These are phyloP conservation scores for Gastrophysa polygoni DNA, from an alignment of 2,888 invertebrate genomes.

Conservation along the genomic window DNA sequence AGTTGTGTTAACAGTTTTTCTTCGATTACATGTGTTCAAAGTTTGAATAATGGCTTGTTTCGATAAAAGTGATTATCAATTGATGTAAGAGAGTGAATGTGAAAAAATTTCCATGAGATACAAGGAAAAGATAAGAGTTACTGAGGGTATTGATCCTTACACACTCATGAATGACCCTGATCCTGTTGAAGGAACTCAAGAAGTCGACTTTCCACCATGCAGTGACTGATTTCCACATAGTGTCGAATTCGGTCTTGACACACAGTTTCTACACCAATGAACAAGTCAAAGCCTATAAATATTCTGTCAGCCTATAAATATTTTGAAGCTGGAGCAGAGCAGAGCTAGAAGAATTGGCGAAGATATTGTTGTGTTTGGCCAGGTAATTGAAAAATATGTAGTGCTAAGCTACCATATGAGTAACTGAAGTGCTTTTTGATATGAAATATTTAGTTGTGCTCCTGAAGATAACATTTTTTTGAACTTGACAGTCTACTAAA, in stretches of 20 bases:
- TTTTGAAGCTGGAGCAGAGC: constrained; percentile 24
- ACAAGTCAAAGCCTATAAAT: constrained; percentile 29
- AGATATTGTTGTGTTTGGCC: background rate
- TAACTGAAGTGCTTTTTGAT: too few species aligned
- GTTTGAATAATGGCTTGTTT: too few species aligned
- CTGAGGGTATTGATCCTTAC: constrained; percentile 1
- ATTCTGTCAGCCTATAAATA: constrained; percentile 25
- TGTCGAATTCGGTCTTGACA: constrained; percentile 4
- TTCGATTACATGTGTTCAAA: too few species aligned
- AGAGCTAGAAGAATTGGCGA: background rate
- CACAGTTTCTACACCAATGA: constrained; percentile 24
- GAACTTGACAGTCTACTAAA: too few species aligned
- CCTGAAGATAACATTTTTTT: too few species aligned
- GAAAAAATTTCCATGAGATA: background rate
- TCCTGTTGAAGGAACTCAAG: background rate
- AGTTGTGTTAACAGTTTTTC: too few species aligned
- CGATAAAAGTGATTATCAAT: background rate
- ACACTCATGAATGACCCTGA: too few species aligned
- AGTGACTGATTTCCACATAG: background rate
- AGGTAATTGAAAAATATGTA: too few species aligned
- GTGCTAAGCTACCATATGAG: too few species aligned
- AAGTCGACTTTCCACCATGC: constrained; percentile 5
- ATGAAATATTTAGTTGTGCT: too few species aligned
- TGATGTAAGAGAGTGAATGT: background rate
- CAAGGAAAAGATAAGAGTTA: background rate